Percentiles rank a stretch among this genome's conserved stretches.
Conservation (phyloP, 2,113 vertebrate species). For the Halichoeres trimaculatus region DNA sequence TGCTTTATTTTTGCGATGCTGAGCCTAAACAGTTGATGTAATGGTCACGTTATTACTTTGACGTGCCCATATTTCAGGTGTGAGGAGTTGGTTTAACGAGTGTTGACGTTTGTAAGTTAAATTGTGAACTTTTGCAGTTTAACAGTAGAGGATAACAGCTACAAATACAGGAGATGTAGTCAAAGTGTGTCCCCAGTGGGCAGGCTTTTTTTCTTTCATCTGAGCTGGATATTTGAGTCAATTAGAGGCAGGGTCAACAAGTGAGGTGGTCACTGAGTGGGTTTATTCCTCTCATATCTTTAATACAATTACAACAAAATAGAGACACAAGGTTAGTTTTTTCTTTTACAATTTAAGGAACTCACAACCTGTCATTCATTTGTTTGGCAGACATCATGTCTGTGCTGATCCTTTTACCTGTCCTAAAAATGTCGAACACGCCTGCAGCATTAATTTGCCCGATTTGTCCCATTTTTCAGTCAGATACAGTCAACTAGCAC, state of each 20-base stretch:
- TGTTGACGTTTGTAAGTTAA: background rate
- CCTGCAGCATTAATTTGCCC: background rate
- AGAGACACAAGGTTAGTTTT: too few species aligned
- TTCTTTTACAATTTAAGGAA: background rate
- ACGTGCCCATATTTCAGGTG: background rate
- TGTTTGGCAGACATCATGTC: background rate
- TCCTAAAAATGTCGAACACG: background rate
- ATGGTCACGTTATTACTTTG: background rate
- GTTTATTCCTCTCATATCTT: too few species aligned
- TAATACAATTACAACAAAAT: too few species aligned
- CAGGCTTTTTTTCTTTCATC: background rate
- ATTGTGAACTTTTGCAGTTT: too few species aligned
- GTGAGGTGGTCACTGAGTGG: background rate
- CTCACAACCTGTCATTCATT: background rate
- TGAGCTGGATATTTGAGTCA: background rate
- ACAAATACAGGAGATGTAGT: too few species aligned
- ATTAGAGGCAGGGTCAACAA: background rate
- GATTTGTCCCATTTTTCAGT: background rate
- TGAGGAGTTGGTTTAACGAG: background rate
- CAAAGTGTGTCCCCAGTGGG: background rate
- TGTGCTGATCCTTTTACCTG: background rate
- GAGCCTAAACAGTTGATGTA: background rate
- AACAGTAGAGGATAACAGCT: too few species aligned
- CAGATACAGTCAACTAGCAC: background rate
- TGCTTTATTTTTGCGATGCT: too few species aligned